Percentiles rank a stretch among this genome's conserved stretches.
phyloP scores from a whole-genome alignment of 2,797 vertebrate genomes.

The Otolemur crassicaudatus region DNA sequence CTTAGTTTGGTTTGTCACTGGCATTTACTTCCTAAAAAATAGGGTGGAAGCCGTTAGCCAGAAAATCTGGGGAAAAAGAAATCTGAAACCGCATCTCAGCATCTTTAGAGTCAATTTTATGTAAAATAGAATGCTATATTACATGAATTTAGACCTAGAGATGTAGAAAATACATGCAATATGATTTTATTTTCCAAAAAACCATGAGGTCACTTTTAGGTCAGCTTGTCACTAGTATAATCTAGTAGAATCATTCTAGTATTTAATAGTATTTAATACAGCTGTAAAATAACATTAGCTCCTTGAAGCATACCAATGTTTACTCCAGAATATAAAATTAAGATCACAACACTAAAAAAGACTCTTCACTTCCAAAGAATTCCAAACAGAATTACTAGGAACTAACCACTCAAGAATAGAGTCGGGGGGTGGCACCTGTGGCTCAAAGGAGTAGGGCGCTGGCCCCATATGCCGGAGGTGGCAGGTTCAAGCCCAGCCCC shows the following conservation, averaged over 20 bases:
- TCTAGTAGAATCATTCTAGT: background rate
- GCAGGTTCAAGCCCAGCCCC: too few species aligned
- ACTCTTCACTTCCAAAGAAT: background rate
- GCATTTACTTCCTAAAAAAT: conserved; percentile 30
- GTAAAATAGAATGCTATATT: background rate
- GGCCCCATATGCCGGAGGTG: too few species aligned
- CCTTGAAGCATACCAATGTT: background rate
- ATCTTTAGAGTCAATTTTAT: background rate
- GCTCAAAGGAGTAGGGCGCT: too few species aligned
- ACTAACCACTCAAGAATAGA: background rate
- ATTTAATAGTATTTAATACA: background rate
- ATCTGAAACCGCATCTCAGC: background rate
- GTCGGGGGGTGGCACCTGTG: background rate
- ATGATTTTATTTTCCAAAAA: background rate
- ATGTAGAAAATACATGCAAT: background rate
- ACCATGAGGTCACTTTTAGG: background rate
- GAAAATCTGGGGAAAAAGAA: background rate
- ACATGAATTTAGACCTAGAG: background rate
- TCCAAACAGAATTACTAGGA: background rate
- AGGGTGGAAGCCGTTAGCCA: background rate
- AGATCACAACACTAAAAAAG: background rate
- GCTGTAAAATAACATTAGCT: background rate
- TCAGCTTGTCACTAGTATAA: background rate
- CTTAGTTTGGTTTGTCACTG: background rate
- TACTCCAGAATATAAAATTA: background rate